Base-by-base conservation (phyloP, 2,113 vertebrate species). In the Trematocara stigmaticum region DNA sequence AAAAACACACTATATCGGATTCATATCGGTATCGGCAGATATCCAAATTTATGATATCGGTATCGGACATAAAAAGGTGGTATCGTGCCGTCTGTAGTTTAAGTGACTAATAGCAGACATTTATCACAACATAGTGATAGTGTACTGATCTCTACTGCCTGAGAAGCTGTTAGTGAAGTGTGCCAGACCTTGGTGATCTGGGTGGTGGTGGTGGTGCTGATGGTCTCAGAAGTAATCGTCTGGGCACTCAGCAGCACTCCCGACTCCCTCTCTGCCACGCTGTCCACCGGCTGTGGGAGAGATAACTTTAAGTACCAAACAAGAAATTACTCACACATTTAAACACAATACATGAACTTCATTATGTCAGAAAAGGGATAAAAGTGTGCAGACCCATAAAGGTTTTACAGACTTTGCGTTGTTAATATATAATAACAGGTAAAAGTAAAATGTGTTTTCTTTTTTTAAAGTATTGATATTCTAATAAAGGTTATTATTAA, bases 151-250 rank as follows among this genome's bases (percentile, higher is more conserved):
- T 69, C 45, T 40, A 79, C 51, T 11, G 66, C 16, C 15, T 61
- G 34, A 4, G 47, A 11, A 82, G 55, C n/a, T 83, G 42, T 85
- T 16, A 16, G 59, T 51, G 34, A 47, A 47, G 47, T 42, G 34
- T 53, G 57, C 83, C 45, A 40, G 29, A 99, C 99, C 98, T 99
- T 99, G 35, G 99, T 99, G 90, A 99, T 99, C 95, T 99, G 99
- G n/a, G 99, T 99, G 53, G 98, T 99, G 91, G 99, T 99, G 83
- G 98, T 99, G 92, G 98, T 99, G 96, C 98, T 98, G 89, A 98
- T 96, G 78, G 99, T 99, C 96, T 99, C 99, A 0, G 99, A 99
- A 35, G 98, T 99, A 95, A 99, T 99, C 94, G 98, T 99, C 94
- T 99, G 99, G 84, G 99, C 98, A 81, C 97, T 98, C 92, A 99